Base-by-base conservation (phyloP, 2,113 vertebrate genomes). In the Neodon shergylaensis region DNA sequence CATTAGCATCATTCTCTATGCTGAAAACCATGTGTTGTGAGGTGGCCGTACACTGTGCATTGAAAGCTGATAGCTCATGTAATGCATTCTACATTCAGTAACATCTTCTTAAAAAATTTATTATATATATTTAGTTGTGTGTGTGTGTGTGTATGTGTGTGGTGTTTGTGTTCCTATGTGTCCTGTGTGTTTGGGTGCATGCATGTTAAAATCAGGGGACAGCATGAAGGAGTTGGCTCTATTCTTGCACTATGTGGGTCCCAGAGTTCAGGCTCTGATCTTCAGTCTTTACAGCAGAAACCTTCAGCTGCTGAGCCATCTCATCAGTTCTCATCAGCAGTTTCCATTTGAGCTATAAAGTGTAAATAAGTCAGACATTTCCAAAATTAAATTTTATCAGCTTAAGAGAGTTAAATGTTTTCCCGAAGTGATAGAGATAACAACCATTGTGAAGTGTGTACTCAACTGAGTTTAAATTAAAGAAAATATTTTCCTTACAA, bases 381-480 rank as follows among this genome's bases (percentile, higher is more conserved):
- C 87, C 58, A 96, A 83, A 92, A 87, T 91, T 88, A 90, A 81
- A 7, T 84, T 88, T 95, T 31, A 79, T 17, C 70, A 8, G 81
- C 86, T 73, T 54, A 63, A 7, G 22, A 79, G 21, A 85, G 0
- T 26, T 93, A 79, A 58, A 14, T 87, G 70, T 72, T 88, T 66
- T 52, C 83, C 85, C 66, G 12, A 17, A 65, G 44, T 86, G 42
- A 0, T 85, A 81, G 54, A 74, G 2, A 7, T 87, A 86, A 52
- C 39, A 91, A 2, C 7, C 19, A 36, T 21, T 72, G 7, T 73
- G 58, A 93, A 82, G 61, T 91, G 81, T 74, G 26, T 85, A 54
- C 0, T 82, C 94, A 26, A 12, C 85, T 7, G 63, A 66, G 36
- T 44, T 86, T 83, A 81, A 95, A 65, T 2, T 78, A 92, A 92